Conservation (phyloP, 1,140 invertebrate genomes). For the Planococcus citri region DNA sequence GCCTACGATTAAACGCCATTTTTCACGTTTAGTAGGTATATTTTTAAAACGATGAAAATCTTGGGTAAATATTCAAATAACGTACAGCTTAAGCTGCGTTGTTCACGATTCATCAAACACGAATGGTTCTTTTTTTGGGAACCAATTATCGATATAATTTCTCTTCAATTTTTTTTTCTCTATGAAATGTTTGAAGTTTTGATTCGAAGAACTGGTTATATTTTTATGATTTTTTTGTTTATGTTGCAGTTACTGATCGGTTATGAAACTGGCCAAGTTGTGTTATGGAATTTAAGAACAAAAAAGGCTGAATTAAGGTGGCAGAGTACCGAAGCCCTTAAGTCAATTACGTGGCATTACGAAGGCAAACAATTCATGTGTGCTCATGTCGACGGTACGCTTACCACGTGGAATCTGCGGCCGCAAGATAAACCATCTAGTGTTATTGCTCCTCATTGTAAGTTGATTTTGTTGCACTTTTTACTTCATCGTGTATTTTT, state of each 20-base stretch:
- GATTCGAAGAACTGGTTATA: no score
- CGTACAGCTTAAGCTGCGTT: no score
- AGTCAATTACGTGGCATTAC: constrained; percentile 87
- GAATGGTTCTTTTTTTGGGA: no score
- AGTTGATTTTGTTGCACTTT: constrained; percentile 30
- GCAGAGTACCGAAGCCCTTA: constrained; percentile 62
- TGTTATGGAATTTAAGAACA: constrained; percentile 86
- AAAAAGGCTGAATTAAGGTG: constrained; percentile 69
- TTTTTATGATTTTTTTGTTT: constrained; percentile 14
- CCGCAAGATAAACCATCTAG: constrained; percentile 61
- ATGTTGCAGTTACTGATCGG: constrained; percentile 79
- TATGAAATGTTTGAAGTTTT: no score
- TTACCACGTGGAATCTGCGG: constrained; percentile 80
- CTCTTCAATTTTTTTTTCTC: no score
- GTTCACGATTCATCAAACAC: no score
- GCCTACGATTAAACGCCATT: no score
- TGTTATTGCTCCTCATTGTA: constrained; percentile 82
- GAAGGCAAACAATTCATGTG: constrained; percentile 98
- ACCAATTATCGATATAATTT: no score
- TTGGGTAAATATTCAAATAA: no score
- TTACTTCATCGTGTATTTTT: no score
- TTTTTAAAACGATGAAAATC: no score
- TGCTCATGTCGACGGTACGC: constrained; percentile 85
- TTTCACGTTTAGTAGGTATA: no score
- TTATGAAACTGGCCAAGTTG: constrained; percentile 86